A percentile compares a stretch with the other conserved stretches of the same genome.
These are phyloP conservation scores for Germaria angustata DNA, from an alignment of 2,888 invertebrate genomes.

Conservation along the genomic window DNA sequence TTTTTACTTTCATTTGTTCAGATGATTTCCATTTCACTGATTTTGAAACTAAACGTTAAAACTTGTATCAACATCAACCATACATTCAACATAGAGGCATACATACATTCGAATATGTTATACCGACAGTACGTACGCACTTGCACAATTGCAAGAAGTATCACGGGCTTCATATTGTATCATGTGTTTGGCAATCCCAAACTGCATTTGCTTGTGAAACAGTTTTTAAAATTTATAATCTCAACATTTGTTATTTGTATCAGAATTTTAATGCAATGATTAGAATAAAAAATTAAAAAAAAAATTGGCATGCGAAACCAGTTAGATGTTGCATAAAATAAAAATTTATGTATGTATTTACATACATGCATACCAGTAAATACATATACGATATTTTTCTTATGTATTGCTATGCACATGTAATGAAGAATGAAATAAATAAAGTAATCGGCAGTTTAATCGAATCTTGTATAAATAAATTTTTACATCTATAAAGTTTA, in stretches of 20 bases:
- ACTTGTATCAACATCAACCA: neutral
- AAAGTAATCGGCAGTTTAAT: too few species aligned
- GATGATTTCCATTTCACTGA: constrained; percentile 75
- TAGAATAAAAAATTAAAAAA: constrained; percentile 3
- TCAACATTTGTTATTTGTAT: neutral
- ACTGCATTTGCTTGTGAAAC: neutral
- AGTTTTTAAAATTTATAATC: neutral
- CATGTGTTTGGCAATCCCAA: neutral
- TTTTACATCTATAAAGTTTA: too few species aligned
- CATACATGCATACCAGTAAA: too few species aligned
- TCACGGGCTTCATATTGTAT: constrained; percentile 17
- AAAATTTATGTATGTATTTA: too few species aligned
- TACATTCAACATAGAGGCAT: neutral
- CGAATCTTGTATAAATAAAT: too few species aligned
- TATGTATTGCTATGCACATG: too few species aligned
- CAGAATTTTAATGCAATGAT: neutral
- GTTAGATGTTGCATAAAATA: neutral
- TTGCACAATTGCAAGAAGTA: neutral
- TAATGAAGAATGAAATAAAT: too few species aligned
- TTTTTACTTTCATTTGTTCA: constrained; percentile 57
- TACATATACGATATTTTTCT: too few species aligned
- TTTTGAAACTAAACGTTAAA: constrained; percentile 76
- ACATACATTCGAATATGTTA: neutral
- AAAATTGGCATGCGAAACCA: neutral
- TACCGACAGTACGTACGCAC: neutral